A percentile compares a stretch with the other conserved stretches of the same genome.
These are phyloP conservation scores for Melierax canorus DNA, from an alignment of 2,113 vertebrate species.

Conservation along the genomic window DNA sequence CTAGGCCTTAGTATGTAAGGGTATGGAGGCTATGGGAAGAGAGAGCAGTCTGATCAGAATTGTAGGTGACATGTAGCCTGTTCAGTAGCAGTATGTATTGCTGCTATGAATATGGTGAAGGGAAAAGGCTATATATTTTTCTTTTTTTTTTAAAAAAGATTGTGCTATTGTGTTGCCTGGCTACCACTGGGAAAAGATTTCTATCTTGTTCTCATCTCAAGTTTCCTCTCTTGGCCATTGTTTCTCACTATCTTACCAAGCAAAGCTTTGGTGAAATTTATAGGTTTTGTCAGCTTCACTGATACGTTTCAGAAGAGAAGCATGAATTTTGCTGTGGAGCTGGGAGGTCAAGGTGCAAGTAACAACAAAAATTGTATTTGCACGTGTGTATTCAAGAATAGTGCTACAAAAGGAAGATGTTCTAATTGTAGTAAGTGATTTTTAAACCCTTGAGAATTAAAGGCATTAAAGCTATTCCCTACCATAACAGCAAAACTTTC, in stretches of 20 bases:
- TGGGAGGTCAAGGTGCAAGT: neutral
- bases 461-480: neutral
- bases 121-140: neutral
- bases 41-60: neutral
- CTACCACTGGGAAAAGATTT: neutral
- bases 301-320: neutral
- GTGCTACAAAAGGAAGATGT: neutral
- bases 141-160: no score
- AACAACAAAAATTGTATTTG: neutral
- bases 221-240: neutral
- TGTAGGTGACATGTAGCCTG: neutral
- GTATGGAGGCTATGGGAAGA: neutral
- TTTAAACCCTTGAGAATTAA: neutral
- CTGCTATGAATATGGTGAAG: neutral
- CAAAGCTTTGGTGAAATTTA: neutral
- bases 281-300: neutral
- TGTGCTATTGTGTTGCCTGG: neutral
- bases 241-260: neutral
- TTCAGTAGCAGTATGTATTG: neutral
- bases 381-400: neutral
- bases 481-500: neutral
- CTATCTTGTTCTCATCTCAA: neutral
- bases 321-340: neutral
- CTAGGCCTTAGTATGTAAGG: neutral
- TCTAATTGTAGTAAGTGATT: neutral